These are phyloP conservation scores for Alca torda DNA, from an alignment of 2,797 vertebrate genomes.

Conservation along the genomic window DNA sequence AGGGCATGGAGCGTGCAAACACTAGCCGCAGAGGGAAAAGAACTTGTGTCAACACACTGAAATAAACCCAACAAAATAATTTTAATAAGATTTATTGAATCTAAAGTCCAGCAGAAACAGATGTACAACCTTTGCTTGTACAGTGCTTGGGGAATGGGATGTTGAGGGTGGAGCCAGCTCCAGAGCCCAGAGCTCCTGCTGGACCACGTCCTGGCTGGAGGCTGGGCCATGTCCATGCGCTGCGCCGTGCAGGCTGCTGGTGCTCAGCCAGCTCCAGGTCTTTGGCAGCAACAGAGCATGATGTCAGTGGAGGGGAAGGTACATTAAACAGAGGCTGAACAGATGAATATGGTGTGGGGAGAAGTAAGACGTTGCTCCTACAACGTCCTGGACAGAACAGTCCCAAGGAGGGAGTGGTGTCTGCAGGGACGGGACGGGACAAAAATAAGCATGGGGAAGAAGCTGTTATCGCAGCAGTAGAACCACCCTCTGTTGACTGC, in stretches of 20 bases:
- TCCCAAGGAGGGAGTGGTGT: not conserved
- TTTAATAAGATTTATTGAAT: not conserved
- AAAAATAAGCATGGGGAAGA: not conserved
- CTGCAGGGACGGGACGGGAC: not conserved
- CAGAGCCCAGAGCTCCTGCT: not conserved
- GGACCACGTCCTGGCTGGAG: not conserved
- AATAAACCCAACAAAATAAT: not conserved
- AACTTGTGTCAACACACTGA: not conserved
- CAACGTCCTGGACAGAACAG: not conserved
- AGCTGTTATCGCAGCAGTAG: not conserved
- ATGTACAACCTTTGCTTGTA: not conserved
- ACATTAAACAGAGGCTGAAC: not conserved
- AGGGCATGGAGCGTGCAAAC: not conserved
- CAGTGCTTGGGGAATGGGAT: not conserved
- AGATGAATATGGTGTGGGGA: not conserved
- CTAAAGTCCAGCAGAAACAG: not conserved
- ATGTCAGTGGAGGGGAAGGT: not conserved
- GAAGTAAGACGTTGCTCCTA: not conserved
- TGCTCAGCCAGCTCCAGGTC: not conserved
- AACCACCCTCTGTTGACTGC: not conserved
- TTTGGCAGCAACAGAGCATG: not conserved
- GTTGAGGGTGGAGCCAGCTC: not conserved
- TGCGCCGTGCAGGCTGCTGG: not conserved
- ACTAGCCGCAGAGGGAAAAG: not conserved
- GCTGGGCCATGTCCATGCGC: not conserved